Evolutionary conservation across 2,888 invertebrate species (phyloP).

Genomic region (Hyposoter didymator): DNA sequence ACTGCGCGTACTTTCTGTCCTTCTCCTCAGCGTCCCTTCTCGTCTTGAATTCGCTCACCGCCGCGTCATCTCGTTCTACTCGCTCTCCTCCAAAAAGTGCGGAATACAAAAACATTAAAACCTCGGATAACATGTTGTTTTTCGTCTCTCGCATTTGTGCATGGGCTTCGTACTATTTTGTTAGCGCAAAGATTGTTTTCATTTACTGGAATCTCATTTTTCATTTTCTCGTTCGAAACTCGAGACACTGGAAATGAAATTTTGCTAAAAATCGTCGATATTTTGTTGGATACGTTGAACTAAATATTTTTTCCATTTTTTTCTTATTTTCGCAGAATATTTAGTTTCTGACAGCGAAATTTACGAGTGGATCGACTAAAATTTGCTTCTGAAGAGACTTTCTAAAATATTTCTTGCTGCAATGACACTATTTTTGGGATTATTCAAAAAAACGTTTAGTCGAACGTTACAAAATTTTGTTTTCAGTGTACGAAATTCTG

Average conservation of each 20-base stretch:
- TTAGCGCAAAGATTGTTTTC: background rate
- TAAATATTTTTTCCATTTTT: too few species aligned
- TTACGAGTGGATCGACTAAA: too few species aligned
- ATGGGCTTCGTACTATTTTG: background rate
- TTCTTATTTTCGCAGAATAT: too few species aligned
- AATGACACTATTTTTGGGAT: too few species aligned
- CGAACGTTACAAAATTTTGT: too few species aligned
- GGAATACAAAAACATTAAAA: constrained; percentile 4
- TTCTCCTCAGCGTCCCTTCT: background rate
- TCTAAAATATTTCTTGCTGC: too few species aligned
- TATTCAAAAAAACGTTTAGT: too few species aligned
- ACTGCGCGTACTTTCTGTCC: constrained; percentile 10
- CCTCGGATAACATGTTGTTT: background rate
- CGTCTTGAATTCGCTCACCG: constrained; percentile 5
- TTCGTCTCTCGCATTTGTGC: background rate
- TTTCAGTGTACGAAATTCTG: background rate
- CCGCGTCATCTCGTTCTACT: constrained; percentile 3
- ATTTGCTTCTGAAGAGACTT: too few species aligned
- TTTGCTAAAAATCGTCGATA: too few species aligned
- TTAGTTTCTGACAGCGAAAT: too few species aligned
- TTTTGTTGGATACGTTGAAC: too few species aligned
- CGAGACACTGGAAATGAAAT: too few species aligned
- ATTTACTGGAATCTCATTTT: background rate
- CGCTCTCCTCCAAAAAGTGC: background rate
- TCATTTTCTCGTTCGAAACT: background rate